Base-by-base conservation (phyloP, 2,888 invertebrate species). In the Lycia hirtaria region DNA sequence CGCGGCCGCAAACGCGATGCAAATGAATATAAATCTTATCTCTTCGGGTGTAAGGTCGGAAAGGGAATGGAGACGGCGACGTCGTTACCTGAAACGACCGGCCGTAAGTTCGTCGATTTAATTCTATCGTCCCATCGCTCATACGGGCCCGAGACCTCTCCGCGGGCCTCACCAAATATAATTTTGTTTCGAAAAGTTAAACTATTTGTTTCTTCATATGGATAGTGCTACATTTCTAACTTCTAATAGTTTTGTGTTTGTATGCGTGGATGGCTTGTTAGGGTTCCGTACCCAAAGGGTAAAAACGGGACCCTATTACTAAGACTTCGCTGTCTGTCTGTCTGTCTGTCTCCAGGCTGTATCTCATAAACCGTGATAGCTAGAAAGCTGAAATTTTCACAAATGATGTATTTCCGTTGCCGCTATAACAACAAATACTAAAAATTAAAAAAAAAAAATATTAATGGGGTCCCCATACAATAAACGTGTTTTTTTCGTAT, bases 31-130 rank as follows among this genome's bases (percentile, higher is more conserved):
- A 26, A 45, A 62, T 62, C 67, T 60, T 69, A 67, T 55, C 19
- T 12, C 10, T 37, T 2, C 1, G 20, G n/a, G 0, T 0, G 17
- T 69, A 75, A 67, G 61, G 67, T 65, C 62, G 59, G 59, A 48
- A 56, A 67, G 77, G 33, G 61, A 47, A 33, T 57, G 73, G 22
- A 43, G 66, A 51, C 64, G 62, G 68, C 62, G 68, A 68, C 64
- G 73, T 75, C 77, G 75, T 81, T 80, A 83, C 78, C 73, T 74
- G 76, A 72, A 79, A 81, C 74, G 80, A 75, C 62, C 51, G 72
- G 68, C 69, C 70, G 72, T 81, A 78, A 81, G 78, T 79, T 72
- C 53, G 64, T 64, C 74, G 73, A 77, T 83, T 80, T 81, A 78
- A 81, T 82, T 76, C 78, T 68, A 74, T 77, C 69, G 71, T 67